phyloP scores from a whole-genome alignment of 2,797 vertebrate species.

The Picus viridis region DNA sequence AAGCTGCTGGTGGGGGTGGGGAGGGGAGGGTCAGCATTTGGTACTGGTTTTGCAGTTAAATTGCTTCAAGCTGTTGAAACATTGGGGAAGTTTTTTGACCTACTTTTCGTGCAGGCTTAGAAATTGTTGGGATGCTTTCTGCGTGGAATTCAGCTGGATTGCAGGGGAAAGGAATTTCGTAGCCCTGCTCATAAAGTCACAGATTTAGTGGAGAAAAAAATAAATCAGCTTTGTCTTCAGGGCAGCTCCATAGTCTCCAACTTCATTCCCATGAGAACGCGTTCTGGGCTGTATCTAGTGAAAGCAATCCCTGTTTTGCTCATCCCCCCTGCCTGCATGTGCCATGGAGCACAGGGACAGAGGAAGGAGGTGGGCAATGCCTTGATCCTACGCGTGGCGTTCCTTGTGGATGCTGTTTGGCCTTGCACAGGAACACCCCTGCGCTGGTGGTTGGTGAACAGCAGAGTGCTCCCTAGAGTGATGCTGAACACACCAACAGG shows the following conservation, averaged over 20 bases:
- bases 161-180: constrained; percentile 45
- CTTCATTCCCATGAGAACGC: background rate
- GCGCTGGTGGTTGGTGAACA: background rate
- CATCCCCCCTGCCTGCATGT: rapidly evolving
- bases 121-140: constrained; percentile 63
- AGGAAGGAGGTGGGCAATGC: background rate
- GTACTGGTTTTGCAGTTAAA: constrained; percentile 74
- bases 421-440: background rate
- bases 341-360: background rate
- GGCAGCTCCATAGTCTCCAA: background rate
- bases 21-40: constrained; percentile 68
- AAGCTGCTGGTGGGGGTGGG: constrained; percentile 44
- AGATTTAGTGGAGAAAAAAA: background rate
- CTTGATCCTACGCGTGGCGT: background rate
- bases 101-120: constrained; percentile 67
- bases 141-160: constrained; percentile 45
- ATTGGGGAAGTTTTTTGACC: constrained; percentile 72
- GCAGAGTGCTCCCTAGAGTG: background rate
- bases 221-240: background rate
- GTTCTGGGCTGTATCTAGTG: background rate
- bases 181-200: constrained; percentile 31
- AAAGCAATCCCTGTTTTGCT: background rate
- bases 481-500: rapidly evolving
- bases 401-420: rapidly evolving
- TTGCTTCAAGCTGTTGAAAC: constrained; percentile 77